These are phyloP conservation scores for Oreotrochilus melanogaster DNA, from an alignment of 2,113 vertebrate genomes.

Conservation along the genomic window DNA sequence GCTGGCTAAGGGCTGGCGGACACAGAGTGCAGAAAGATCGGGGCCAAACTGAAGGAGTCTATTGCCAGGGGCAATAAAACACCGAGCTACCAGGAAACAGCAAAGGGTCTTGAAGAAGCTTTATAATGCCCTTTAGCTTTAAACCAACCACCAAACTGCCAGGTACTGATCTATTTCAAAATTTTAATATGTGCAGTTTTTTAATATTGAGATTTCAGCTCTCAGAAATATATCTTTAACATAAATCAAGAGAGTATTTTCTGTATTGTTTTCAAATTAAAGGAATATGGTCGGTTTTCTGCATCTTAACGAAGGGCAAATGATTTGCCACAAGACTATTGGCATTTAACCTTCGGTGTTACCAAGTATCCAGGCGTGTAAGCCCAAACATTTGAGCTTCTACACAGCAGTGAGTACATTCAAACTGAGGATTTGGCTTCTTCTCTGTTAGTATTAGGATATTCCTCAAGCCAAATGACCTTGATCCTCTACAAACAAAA, in stretches of 20 bases:
- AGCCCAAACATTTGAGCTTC: neutral
- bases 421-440: neutral
- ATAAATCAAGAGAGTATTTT: neutral
- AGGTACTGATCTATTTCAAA: neutral
- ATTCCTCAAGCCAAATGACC: neutral
- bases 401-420: neutral
- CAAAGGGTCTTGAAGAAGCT: neutral
- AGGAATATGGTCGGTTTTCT: neutral
- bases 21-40: neutral
- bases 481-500: constrained; percentile 1
- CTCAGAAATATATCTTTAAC: neutral
- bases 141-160: neutral
- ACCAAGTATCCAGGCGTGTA: neutral
- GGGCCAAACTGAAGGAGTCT: neutral
- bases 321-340: neutral
- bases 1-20: neutral
- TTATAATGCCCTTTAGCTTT: fast-evolving
- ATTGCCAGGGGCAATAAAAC: neutral
- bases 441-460: neutral
- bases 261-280: neutral
- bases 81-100: neutral
- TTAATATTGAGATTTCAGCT: neutral
- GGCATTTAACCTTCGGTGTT: neutral
- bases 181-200: fast-evolving
- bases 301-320: no score